Conservation (phyloP, 2,888 invertebrate species). For the Mactromeris polynyma region DNA sequence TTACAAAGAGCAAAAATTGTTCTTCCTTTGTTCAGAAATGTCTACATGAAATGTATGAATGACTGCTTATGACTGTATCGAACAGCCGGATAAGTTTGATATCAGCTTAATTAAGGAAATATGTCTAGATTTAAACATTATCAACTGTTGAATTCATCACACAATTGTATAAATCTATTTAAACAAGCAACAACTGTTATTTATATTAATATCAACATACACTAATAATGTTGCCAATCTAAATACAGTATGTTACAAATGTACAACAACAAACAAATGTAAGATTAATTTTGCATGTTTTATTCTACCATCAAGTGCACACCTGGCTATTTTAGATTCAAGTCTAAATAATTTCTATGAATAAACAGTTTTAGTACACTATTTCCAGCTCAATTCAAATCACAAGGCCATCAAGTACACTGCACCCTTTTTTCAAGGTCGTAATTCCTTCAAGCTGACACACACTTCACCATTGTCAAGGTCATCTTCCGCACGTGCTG, state of each 20-base stretch:
- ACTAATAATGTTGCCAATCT: neutral
- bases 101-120: too few relatives aligned
- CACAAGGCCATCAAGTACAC: neutral
- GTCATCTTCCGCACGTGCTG: too few relatives aligned
- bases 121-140: neutral
- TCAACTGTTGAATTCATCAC: neutral
- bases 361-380: neutral
- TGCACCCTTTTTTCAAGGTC: neutral
- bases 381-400: neutral
- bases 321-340: conserved; percentile 1
- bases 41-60: too few relatives aligned
- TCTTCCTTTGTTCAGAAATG: too few relatives aligned
- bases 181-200: neutral
- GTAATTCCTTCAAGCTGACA: neutral
- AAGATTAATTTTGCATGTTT: neutral
- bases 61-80: too few relatives aligned
- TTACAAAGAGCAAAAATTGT: too few relatives aligned
- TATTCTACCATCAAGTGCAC: neutral
- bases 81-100: too few relatives aligned
- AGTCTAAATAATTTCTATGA: conserved; percentile 3
- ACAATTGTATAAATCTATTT: neutral
- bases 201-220: neutral
- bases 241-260: neutral
- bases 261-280: neutral
- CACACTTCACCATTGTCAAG: too few relatives aligned